Percentiles rank a stretch among this genome's conserved stretches.
phyloP scores from a whole-genome alignment of 2,113 vertebrate species.

The Scopus umbretta region DNA sequence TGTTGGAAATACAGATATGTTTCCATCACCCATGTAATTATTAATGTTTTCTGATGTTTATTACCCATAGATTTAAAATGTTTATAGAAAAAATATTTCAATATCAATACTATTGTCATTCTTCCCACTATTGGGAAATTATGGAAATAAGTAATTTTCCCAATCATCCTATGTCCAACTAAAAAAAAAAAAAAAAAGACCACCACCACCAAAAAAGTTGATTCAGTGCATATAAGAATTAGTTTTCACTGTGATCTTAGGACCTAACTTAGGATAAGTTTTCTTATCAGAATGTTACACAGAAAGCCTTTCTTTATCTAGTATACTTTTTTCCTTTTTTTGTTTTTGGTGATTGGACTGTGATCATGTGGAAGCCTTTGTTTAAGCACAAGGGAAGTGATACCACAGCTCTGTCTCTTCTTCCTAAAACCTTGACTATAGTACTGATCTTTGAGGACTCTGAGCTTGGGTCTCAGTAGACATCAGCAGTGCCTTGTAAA shows the following conservation, averaged over 20 bases:
- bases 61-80: background rate
- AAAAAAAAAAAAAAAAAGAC: background rate
- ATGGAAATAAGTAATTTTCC: background rate
- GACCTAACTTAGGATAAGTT: background rate
- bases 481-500: background rate
- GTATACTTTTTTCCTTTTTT: background rate
- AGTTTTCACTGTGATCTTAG: background rate
- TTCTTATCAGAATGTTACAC: background rate
- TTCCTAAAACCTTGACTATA: background rate
- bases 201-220: background rate
- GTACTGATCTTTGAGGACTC: background rate
- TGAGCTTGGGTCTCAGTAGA: background rate
- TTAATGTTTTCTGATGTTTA: background rate
- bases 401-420: background rate
- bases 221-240: background rate
- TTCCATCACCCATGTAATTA: background rate
- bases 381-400: background rate
- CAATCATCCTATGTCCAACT: background rate
- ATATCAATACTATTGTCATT: background rate
- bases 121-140: background rate
- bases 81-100: background rate
- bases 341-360: background rate
- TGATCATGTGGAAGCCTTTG: background rate
- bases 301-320: background rate
- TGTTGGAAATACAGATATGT: background rate